A percentile compares a stretch with the other conserved stretches of the same genome.
These are phyloP conservation scores for Stratiolaelaps scimitus DNA, from an alignment of 1,140 invertebrate species.

Conservation along the genomic window DNA sequence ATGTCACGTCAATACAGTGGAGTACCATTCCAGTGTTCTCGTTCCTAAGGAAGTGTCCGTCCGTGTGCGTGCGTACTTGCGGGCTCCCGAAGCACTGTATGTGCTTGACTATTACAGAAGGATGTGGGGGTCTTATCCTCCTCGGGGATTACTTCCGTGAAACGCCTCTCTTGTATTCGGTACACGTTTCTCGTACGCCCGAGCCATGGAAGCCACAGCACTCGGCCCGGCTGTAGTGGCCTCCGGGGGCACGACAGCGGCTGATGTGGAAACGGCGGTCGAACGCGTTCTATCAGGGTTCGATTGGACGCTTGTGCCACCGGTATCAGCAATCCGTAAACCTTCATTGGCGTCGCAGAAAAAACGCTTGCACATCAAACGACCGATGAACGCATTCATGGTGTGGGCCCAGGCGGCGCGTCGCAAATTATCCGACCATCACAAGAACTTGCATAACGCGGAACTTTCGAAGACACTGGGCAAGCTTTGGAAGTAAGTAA, in stretches of 20 bases:
- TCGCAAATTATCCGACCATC: conserved; percentile 66
- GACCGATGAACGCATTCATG: conserved; percentile 92
- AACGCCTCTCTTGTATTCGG: too few relatives aligned
- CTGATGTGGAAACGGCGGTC: conserved; percentile 39
- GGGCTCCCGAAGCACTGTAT: too few relatives aligned
- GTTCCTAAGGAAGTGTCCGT: too few relatives aligned
- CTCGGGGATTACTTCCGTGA: too few relatives aligned
- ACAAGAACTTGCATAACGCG: conserved; percentile 84
- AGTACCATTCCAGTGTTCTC: too few relatives aligned
- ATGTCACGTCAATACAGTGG: too few relatives aligned
- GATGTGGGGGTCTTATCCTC: too few relatives aligned
- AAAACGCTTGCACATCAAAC: conserved; percentile 63
- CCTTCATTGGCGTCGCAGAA: conserved; percentile 38
- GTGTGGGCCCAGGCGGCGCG: conserved; percentile 90
- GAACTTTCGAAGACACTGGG: conserved; percentile 82
- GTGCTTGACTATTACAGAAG: too few relatives aligned
- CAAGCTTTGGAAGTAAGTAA: conserved; percentile 68
- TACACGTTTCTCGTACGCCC: too few relatives aligned
- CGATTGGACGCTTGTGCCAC: conserved; percentile 66
- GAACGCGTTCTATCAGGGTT: conserved; percentile 52
- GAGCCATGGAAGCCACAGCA: too few relatives aligned
- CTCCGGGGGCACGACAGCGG: not conserved
- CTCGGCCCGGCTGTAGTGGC: too few relatives aligned
- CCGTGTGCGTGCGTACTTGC: too few relatives aligned
- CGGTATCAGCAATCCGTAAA: conserved; percentile 46